A percentile compares a stretch with the other conserved stretches of the same genome.
phyloP scores from a whole-genome alignment of 2,113 vertebrate genomes.

The Notiomystis cincta region DNA sequence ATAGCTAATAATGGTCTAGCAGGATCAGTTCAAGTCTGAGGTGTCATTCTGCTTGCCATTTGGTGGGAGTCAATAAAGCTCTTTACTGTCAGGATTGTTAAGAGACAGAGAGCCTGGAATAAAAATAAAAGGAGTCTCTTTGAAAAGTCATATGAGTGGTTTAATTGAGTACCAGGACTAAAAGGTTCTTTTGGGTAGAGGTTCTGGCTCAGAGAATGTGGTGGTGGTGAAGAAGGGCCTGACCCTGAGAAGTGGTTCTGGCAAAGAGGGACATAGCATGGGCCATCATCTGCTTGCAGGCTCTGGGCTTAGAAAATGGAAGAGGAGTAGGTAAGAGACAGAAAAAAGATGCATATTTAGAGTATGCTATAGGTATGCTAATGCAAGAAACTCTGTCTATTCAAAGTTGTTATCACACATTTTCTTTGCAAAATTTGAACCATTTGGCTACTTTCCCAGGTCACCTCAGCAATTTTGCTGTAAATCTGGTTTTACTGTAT shows the following conservation, averaged over 20 bases:
- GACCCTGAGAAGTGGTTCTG: not conserved
- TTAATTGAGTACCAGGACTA: not conserved
- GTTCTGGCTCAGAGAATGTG: not conserved
- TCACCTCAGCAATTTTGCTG: not conserved
- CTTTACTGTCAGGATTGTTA: not conserved
- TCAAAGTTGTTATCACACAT: not conserved
- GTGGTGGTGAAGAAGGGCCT: not conserved
- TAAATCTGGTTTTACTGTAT: not conserved
- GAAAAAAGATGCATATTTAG: not conserved
- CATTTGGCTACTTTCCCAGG: not conserved
- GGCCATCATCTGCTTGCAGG: not conserved
- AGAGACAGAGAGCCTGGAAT: not conserved
- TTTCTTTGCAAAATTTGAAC: not conserved
- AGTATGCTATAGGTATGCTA: not conserved
- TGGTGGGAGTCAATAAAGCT: not conserved
- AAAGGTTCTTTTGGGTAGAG: not conserved
- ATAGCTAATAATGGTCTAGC: not conserved
- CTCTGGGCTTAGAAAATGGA: not conserved
- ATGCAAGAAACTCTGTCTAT: not conserved
- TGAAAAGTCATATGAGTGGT: not conserved
- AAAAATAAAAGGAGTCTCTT: not conserved
- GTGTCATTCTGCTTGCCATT: not conserved
- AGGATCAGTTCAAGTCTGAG: not conserved
- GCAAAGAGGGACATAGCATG: not conserved
- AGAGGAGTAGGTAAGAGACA: not conserved